phyloP scores from a whole-genome alignment of 2,797 vertebrate species.

The Helostoma temminkii region DNA sequence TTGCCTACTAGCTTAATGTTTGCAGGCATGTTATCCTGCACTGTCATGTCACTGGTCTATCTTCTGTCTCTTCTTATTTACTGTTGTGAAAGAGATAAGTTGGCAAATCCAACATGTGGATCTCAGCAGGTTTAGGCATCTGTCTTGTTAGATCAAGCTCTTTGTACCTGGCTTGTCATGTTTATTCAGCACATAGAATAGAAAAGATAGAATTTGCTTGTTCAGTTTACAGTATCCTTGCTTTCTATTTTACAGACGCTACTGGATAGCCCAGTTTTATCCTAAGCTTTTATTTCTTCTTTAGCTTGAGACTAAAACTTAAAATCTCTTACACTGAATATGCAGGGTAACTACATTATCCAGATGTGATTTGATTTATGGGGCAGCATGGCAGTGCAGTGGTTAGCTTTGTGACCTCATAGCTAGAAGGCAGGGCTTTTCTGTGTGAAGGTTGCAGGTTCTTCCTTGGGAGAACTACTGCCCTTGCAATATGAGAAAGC shows the following conservation, averaged over 20 bases:
- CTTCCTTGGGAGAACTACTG: background rate
- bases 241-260: background rate
- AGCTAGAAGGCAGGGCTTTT: no score
- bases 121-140: background rate
- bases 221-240: background rate
- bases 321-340: background rate
- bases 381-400: background rate
- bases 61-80: background rate
- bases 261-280: no score
- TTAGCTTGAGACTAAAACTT: background rate
- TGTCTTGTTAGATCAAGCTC: background rate
- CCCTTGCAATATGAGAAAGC: background rate
- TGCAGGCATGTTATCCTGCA: no score
- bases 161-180: background rate
- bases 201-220: background rate
- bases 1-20: no score
- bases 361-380: background rate
- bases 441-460: no score
- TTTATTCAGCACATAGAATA: background rate
- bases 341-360: conserved; percentile 11
- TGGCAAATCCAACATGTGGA: background rate
- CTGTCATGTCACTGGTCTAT: background rate
- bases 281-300: background rate
- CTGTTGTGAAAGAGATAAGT: background rate
- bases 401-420: no score